Conservation (phyloP, 2,797 vertebrate genomes). For the Rhyacichthys aspro region DNA sequence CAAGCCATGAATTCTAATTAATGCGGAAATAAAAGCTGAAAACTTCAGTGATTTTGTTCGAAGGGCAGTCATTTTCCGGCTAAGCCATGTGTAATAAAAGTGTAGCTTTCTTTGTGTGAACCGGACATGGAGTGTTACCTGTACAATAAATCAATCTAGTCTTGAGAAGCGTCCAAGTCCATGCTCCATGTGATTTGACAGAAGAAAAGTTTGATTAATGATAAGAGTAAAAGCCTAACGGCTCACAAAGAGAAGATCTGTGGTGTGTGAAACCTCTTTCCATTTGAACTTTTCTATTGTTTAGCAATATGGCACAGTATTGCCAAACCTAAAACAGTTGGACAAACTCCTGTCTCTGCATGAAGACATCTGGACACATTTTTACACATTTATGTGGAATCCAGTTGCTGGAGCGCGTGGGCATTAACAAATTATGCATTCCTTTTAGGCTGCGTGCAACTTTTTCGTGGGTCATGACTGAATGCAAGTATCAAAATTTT, state of each 20-base stretch:
- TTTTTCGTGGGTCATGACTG: slow-evolving; percentile 50
- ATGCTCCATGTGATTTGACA: not conserved
- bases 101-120: not conserved
- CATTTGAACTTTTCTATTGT: slow-evolving; percentile 15
- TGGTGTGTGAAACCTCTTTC: slow-evolving; percentile 3
- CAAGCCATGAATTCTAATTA: too few species aligned
- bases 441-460: slow-evolving; percentile 44
- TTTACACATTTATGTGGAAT: slow-evolving; percentile 9
- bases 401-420: slow-evolving; percentile 33
- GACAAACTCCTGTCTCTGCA: slow-evolving; percentile 17
- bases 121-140: not conserved
- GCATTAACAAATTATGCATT: slow-evolving; percentile 42
- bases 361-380: slow-evolving; percentile 1
- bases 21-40: not conserved
- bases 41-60: not conserved
- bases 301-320: slow-evolving; percentile 17
- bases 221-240: slow-evolving; percentile 6
- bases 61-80: not conserved
- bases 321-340: slow-evolving; percentile 5
- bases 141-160: slow-evolving; percentile 9
- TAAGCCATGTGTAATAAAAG: not conserved
- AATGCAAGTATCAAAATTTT: slow-evolving; percentile 39
- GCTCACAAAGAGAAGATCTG: slow-evolving; percentile 1
- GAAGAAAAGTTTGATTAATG: slow-evolving; percentile 23
- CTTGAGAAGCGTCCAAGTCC: not conserved